phyloP scores from a whole-genome alignment of 2,797 vertebrate genomes.

The Xenopus petersii region DNA sequence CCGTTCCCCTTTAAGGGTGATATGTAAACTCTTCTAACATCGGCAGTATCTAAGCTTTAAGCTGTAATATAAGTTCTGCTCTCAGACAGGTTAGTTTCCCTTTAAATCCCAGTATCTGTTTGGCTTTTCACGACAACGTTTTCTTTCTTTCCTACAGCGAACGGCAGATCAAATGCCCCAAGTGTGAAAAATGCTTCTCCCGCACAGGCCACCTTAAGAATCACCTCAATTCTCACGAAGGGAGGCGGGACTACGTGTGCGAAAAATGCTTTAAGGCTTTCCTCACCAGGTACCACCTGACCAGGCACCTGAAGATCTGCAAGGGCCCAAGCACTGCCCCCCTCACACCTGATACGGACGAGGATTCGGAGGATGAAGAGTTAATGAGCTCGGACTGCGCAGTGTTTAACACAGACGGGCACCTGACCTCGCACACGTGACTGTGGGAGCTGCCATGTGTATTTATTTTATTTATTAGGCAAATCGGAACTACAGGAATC shows the following conservation, averaged over 20 bases:
- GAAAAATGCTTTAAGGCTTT: constrained; percentile 97
- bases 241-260: constrained; percentile 92
- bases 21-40: too few relatives aligned
- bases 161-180: constrained; percentile 90
- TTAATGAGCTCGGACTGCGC: constrained; percentile 54
- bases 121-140: too few relatives aligned
- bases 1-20: too few relatives aligned
- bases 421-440: constrained; percentile 27
- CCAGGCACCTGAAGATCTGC: constrained; percentile 95
- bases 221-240: constrained; percentile 96
- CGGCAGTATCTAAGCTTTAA: too few relatives aligned
- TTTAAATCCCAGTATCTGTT: too few relatives aligned
- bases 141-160: constrained; percentile 67
- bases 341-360: constrained; percentile 69
- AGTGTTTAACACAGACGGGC: constrained; percentile 8
- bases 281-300: constrained; percentile 96
- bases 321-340: constrained; percentile 81
- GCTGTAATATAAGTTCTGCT: too few relatives aligned
- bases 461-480: constrained; percentile 44
- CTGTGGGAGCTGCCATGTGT: not conserved
- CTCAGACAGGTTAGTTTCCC: too few relatives aligned
- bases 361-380: constrained; percentile 71
- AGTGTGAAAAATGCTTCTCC: constrained; percentile 92
- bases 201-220: constrained; percentile 96
- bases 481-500: not conserved